Evolutionary conservation across 1,140 invertebrate species (phyloP), one percentile per base, ranked within the genome.

Genomic region (Andrena cerasifolii): DNA sequence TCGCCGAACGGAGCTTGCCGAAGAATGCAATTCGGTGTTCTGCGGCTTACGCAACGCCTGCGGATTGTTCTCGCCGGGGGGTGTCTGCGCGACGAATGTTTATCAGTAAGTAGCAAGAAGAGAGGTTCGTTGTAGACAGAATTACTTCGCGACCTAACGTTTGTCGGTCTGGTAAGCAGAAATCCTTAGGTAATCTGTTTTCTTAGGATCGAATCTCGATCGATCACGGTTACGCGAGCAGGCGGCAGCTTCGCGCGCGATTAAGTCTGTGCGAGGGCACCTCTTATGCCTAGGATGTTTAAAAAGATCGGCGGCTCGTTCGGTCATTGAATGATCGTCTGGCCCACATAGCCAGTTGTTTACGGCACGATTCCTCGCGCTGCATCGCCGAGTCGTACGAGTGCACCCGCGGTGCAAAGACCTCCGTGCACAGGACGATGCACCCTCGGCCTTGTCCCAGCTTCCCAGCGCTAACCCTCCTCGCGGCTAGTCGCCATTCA

Each of bases 381-480:
- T 53, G 40, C 33, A 24, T 12, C 24, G 45, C 5, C 47, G 14
- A n/a, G 40, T 26, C 75, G 67, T 33, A 18, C 70, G 61, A 28
- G 6, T 54, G 68, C 58, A 47, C 56, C 26, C 33, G 33, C 28
- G 61, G 83, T 83, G 78, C 84, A 87, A 86, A 86, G 86, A 86
- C 86, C 84, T 77, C 78, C 4, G 67, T 54, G 36, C 65, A 54
- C 54, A 79, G 80, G 78, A 80, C 84, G 84, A 87, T 86, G 84
- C 84, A 86, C 86, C 84, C 82, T 80, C 82, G 85, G 83, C 85
- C 85, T 87, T 87, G 83, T 81, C 85, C 85, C 82, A 87, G 81
- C 85, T 87, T 70, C 63, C 67, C 47, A 36, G 26, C 59, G 59
- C 26, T 47, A 70, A 79, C 58, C 78, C 65, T 80, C 33, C 54